phyloP scores from a whole-genome alignment of 2,888 invertebrate genomes.

The Boloria selene region DNA sequence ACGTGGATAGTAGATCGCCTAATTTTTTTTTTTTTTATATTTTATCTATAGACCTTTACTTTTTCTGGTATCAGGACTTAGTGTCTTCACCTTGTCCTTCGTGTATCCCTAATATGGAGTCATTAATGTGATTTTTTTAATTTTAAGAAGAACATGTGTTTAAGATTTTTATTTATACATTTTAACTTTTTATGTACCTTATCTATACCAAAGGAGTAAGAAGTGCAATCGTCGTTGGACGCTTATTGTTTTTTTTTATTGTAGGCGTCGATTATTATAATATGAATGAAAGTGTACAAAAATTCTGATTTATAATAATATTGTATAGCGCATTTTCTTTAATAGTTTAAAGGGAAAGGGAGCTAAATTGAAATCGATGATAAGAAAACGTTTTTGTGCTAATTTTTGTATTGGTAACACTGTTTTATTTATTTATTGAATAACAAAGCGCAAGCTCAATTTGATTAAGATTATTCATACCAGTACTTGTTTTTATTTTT shows the following conservation, averaged over 20 bases:
- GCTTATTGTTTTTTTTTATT: slow-evolving; percentile 14
- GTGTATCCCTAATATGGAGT: too few species aligned
- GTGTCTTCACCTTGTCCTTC: too few species aligned
- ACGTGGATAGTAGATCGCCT: neutral
- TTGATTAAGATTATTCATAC: too few species aligned
- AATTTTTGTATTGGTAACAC: neutral
- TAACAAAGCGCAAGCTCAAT: too few species aligned
- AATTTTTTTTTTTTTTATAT: neutral
- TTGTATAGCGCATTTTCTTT: slow-evolving; percentile 14
- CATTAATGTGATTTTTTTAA: too few species aligned
- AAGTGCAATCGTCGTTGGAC: slow-evolving; percentile 36
- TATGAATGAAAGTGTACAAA: slow-evolving; percentile 14
- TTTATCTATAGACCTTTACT: too few species aligned
- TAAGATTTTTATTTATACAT: slow-evolving; percentile 22
- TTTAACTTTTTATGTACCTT: slow-evolving; percentile 35
- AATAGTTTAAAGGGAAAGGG: slow-evolving; percentile 8
- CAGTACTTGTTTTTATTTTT: too few species aligned
- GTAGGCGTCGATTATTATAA: slow-evolving; percentile 2
- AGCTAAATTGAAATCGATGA: slow-evolving; percentile 2
- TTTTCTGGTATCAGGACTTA: too few species aligned
- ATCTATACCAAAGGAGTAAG: slow-evolving; percentile 39
- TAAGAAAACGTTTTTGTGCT: neutral
- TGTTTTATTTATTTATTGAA: neutral
- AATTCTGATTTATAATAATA: slow-evolving; percentile 8
- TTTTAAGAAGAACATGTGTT: too few species aligned